phyloP scores from a whole-genome alignment of 2,888 invertebrate genomes.

The Eupelmus urozonus region DNA sequence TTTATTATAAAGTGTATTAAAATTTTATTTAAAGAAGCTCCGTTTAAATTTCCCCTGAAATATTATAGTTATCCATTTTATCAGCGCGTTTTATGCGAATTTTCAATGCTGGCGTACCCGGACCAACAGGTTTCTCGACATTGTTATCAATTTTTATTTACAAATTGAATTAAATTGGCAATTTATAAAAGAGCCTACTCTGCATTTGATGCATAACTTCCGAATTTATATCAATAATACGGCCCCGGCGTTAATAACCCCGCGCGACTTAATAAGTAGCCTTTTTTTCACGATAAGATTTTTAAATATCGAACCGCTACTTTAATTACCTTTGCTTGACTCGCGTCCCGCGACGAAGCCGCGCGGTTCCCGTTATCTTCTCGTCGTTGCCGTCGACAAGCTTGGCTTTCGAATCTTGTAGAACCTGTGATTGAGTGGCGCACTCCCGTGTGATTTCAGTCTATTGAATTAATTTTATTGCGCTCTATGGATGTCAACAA shows the following conservation, averaged over 20 bases:
- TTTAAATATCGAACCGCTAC: constrained; percentile 54
- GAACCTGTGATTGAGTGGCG: constrained; percentile 30
- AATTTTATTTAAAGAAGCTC: too few relatives aligned
- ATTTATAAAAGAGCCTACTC: constrained; percentile 6
- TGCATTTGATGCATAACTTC: constrained; percentile 8
- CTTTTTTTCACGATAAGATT: constrained; percentile 44
- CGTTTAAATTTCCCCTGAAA: background rate
- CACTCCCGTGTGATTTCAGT: constrained; percentile 20
- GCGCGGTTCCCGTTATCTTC: constrained; percentile 50
- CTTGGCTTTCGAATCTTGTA: constrained; percentile 33
- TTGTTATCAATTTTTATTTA: constrained; percentile 8
- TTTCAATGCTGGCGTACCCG: too few relatives aligned
- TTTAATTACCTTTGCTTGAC: constrained; percentile 51
- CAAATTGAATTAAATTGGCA: constrained; percentile 10
- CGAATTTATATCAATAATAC: constrained; percentile 28
- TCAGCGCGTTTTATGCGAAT: background rate
- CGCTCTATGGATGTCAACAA: background rate
- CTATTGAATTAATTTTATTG: constrained; percentile 30
- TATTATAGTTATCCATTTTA: background rate
- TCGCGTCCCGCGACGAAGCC: constrained; percentile 37
- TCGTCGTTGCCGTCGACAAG: constrained; percentile 16
- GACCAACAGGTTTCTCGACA: too few relatives aligned
- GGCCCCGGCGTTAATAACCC: constrained; percentile 41
- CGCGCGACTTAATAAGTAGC: constrained; percentile 49
- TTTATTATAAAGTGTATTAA: too few relatives aligned